Evolutionary conservation across 1,140 invertebrate species (phyloP), one percentile per base, ranked within the genome.

Genomic region (Tenebrio molitor): DNA sequence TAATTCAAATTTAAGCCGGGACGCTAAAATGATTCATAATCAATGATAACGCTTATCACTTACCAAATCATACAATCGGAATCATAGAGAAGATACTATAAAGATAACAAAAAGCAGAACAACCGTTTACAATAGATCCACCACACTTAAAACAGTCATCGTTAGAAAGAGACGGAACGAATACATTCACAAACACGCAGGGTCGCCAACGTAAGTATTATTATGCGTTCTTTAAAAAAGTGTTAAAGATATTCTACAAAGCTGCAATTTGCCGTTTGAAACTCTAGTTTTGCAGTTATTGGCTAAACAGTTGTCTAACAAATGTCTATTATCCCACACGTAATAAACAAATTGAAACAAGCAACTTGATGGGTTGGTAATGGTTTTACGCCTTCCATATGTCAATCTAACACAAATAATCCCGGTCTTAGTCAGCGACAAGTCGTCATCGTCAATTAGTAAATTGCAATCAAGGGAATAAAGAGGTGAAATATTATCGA

Each of bases 41-140:
- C n/a, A 21, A 1, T 66, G 64, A 66, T 44, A 66, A 44, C n/a
- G 19, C 6, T 36, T 42, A 34, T 14, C 64, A 66, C 64, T 66
- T 66, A 66, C 64, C 64, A 42, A 66, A 44, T 66, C 64, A 66
- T 66, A 44, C 19, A 66, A 42, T 44, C 21, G n/a, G 17, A 44
- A 66, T 15, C 17, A 44, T 41, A 44, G 33, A 29, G 44, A 44
- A 39, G 21, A 66, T 12, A 41, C 44, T 25, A 66, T 66, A 66
- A 42, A 42, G 42, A 66, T 41, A 66, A 25, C 14, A 66, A 66
- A 66, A 58, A 58, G 4, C 12, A 42, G 12, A 42, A 44, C 6
- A 41, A 41, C 12, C 36, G 17, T 66, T 66, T 23, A 29, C 14
- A 44, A 14, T 66, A 8, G 21, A 42, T 42, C 44, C 36, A 44